A percentile compares a stretch with the other conserved stretches of the same genome.
Conservation (phyloP, 2,888 invertebrate species). For the Cynaeus angustus region DNA sequence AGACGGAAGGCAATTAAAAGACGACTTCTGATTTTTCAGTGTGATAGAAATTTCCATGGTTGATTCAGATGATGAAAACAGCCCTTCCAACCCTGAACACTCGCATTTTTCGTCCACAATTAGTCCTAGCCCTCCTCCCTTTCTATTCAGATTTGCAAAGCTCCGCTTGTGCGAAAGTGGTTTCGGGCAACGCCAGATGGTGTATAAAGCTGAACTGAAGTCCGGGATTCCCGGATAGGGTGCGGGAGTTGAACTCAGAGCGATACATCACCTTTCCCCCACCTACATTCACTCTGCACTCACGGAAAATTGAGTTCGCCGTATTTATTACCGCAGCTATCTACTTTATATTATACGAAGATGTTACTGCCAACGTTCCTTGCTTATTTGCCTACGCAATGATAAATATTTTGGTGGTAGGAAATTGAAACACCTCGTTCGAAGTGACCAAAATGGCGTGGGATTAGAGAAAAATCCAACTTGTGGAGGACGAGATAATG, state of each 20-base stretch:
- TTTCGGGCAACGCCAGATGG: slow-evolving; percentile 66
- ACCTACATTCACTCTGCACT: slow-evolving; percentile 63
- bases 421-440: background rate
- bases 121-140: slow-evolving; percentile 1
- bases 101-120: background rate
- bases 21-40: too few species aligned
- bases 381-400: slow-evolving; percentile 51
- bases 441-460: slow-evolving; percentile 2
- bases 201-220: slow-evolving; percentile 62
- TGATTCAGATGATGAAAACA: too few species aligned
- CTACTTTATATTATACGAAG: slow-evolving; percentile 64
- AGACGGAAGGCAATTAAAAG: too few species aligned
- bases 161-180: slow-evolving; percentile 61
- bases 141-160: slow-evolving; percentile 51
- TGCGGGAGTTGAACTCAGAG: slow-evolving; percentile 61
- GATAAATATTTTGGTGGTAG: slow-evolving; percentile 45
- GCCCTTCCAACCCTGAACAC: too few species aligned
- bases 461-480: background rate
- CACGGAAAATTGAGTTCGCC: slow-evolving; percentile 68
- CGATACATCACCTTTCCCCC: slow-evolving; percentile 64
- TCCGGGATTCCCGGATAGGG: slow-evolving; percentile 62
- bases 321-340: slow-evolving; percentile 67
- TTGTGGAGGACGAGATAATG: background rate
- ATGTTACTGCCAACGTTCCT: slow-evolving; percentile 54
- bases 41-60: too few species aligned